Percentiles rank a stretch among this genome's conserved stretches.
phyloP scores from a whole-genome alignment of 2,797 vertebrate genomes.

The Ceryle rudis region DNA sequence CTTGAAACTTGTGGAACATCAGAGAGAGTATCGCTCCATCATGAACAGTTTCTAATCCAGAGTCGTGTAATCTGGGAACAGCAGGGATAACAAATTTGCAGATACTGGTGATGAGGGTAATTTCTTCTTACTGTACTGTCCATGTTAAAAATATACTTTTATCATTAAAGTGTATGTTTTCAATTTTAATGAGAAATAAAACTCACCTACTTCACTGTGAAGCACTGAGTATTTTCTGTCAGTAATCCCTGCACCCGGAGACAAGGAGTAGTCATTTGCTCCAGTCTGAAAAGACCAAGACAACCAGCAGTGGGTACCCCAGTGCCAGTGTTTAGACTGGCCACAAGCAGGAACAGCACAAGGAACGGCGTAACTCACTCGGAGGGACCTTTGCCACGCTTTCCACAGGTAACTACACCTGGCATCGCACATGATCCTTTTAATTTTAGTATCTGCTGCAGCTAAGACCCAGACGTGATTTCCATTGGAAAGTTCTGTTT shows the following conservation, averaged over 20 bases:
- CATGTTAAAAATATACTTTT: not conserved
- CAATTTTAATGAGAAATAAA: constrained; percentile 45
- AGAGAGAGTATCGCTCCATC: constrained; percentile 89
- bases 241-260: not conserved
- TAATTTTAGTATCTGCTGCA: not conserved
- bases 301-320: not conserved
- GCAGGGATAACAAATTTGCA: not conserved
- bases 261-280: not conserved
- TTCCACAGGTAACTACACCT: not conserved
- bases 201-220: not conserved
- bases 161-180: not conserved
- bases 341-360: not conserved
- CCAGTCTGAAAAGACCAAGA: not conserved
- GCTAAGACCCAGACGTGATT: not conserved
- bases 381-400: not conserved
- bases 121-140: not conserved
- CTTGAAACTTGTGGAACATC: constrained; percentile 88
- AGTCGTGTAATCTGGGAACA: not conserved
- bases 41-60: constrained; percentile 78
- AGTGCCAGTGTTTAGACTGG: not conserved
- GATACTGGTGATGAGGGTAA: not conserved
- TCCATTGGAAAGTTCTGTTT: not conserved
- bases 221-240: not conserved
- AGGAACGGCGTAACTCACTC: fast-evolving
- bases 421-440: not conserved